Percentiles rank a stretch among this genome's conserved stretches.
Evolutionary conservation across 2,888 invertebrate genomes (phyloP).

Genomic region (Odontocerum albicorne): DNA sequence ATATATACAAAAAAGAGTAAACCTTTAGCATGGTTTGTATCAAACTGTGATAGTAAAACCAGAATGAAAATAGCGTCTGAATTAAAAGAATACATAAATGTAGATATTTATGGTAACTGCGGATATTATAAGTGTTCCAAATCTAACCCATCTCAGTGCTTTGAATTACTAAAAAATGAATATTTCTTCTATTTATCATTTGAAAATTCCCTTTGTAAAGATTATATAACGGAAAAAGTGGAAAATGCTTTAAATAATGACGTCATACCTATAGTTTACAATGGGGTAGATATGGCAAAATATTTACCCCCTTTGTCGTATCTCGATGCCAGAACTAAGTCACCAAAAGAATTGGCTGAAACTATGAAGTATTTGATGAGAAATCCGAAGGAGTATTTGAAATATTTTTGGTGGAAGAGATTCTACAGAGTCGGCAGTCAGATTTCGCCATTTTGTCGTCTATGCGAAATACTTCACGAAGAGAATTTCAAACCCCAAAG

Average conservation of each 20-base stretch:
- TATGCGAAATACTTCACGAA: conserved; percentile 56
- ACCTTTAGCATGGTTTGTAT: conserved; percentile 61
- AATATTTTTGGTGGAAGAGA: conserved; percentile 68
- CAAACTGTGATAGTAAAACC: conserved; percentile 53
- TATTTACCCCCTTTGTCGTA: conserved; percentile 58
- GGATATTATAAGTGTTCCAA: conserved; percentile 47
- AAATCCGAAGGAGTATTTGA: conserved; percentile 60
- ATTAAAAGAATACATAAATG: conserved; percentile 57
- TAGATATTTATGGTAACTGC: conserved; percentile 66
- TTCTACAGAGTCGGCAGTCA: conserved; percentile 41
- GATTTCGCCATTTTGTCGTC: conserved; percentile 52
- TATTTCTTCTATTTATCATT: conserved; percentile 70
- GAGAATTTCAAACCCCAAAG: conserved; percentile 1
- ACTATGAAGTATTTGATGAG: conserved; percentile 55
- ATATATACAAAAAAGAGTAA: conserved; percentile 44
- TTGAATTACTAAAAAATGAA: conserved; percentile 48
- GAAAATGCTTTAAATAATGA: conserved; percentile 51
- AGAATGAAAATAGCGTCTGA: conserved; percentile 51
- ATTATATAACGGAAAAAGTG: conserved; percentile 72
- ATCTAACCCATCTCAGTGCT: conserved; percentile 41
- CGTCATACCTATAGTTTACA: conserved; percentile 41
- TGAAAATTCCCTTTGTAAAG: conserved; percentile 68
- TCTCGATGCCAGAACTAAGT: conserved; percentile 65
- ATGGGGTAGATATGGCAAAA: conserved; percentile 53
- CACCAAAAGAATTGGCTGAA: conserved; percentile 57